These are phyloP conservation scores for Meriones unguiculatus DNA, from an alignment of 2,113 vertebrate genomes.

Conservation along the genomic window DNA sequence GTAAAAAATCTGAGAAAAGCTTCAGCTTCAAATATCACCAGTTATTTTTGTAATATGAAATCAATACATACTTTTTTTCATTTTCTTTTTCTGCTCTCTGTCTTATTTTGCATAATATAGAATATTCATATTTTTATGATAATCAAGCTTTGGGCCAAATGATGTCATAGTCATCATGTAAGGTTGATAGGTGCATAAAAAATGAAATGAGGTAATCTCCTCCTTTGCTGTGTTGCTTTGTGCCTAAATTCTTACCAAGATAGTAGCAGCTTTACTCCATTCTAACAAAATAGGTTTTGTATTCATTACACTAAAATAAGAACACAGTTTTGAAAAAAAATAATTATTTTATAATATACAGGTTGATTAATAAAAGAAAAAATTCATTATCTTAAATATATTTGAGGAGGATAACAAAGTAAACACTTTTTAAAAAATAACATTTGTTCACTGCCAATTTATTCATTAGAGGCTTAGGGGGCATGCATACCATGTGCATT, in stretches of 20 bases:
- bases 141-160: background rate
- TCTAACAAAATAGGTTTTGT: background rate
- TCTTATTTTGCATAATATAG: background rate
- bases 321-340: background rate
- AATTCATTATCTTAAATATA: background rate
- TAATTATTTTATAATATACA: constrained; percentile 39
- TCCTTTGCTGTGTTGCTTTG: background rate
- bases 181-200: background rate
- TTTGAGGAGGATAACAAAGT: constrained; percentile 31
- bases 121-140: background rate
- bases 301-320: background rate
- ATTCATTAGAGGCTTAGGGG: constrained; percentile 14
- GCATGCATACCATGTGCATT: background rate
- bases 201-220: background rate
- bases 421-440: constrained; percentile 42
- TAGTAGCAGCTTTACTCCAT: background rate
- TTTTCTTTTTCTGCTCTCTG: background rate
- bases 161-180: background rate
- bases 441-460: constrained; percentile 55
- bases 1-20: background rate
- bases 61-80: background rate
- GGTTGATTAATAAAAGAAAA: background rate
- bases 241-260: background rate
- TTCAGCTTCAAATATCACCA: constrained; percentile 5
- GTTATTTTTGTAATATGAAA: background rate